Base-by-base conservation (phyloP, 2,797 vertebrate species). In the Semotilus atromaculatus region DNA sequence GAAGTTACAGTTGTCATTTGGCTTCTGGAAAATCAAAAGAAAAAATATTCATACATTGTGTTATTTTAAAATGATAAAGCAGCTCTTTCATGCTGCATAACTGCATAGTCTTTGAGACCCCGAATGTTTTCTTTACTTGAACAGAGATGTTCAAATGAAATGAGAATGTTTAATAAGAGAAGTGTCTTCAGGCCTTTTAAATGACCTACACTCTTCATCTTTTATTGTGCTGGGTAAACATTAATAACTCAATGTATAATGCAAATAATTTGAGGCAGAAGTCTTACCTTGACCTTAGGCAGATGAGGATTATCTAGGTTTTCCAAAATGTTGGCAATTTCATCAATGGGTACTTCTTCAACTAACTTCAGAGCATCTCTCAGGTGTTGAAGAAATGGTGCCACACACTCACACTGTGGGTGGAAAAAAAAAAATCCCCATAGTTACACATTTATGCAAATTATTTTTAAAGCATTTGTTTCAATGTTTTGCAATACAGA, bases 391-490 rank as follows among this genome's bases (percentile, higher is more conserved):
- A 55, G 29, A 62, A 88, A 89, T 3, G 0, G 0, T 2, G 2
- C 14, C 14, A 26, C 16, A 53, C 86, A 89, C 3, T 3, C 1
- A 64, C 82, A 88, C 89, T 86, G 77, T 23, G 29, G 53, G 66
- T 45, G 16, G 21, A 10, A 58, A 51, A 80, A 51, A 80, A 34
- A 60, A 19, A n/a, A n/a, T 75, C 11, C 14, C 26, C 5, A 38
- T 74, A 29, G 66, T 7, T 38, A 53, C 13, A 5, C 18, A 53
- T 29, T 16, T 2, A 62, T 64, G 10, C 19, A 62, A 48, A 64
- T 11, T 1, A 13, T 13, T 51, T 66, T 51, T 11, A 55, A 9
- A 67, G 34, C 34, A n/a, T 26, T 13, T 8, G 26, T 78, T 70
- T 43, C 5, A 58, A 16, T 7, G 77, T 31, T 66, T 26, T 21